Base-by-base conservation (phyloP, 2,797 vertebrate species). In the Sebastes itinus region DNA sequence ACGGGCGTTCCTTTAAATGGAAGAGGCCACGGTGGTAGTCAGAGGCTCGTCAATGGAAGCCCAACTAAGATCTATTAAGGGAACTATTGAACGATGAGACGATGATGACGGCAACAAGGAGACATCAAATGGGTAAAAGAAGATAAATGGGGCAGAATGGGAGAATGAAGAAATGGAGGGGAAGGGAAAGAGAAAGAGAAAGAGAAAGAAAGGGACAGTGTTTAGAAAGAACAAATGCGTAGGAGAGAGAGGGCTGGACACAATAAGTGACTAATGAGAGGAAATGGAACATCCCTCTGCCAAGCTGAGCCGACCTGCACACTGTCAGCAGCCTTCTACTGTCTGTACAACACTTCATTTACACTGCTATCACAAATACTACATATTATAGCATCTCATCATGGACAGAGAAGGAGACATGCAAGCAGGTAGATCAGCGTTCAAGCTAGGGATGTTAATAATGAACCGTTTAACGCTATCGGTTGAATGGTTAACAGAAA, bases 31-130 rank as follows among this genome's bases (percentile, higher is more conserved):
- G 35, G 64, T 56, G 74, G 54, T 59, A 70, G 61, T 75, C 65
- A 72, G 77, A 83, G 73, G 63, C 32, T 16, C 73, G 89, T 96
- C 94, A 96, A 88, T 93, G 90, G 81, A 94, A 94, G 75, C 89
- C 90, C 75, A 93, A 85, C 79, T 93, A 85, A 69, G 95, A 93
- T 94, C 95, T 92, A 87, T 92, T 95, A 79, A 95, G 93, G 85
- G 95, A 96, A 90, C 96, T 96, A 49, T 13, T 38, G 4, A 49
- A 22, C 10, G 10, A 33, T 33, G 33, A 59, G 28, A 71, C 3
- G 12, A n/a, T 10, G 35, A 38, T 23, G 13, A 30, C 30, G 55
- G 33, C 22, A 70, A 65, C 2, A 27, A 27, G 66, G 60, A 42
- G 4, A 42, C 7, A 75, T 70, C 11, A 76, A 71, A 54, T 12